Base-by-base conservation (phyloP, 2,888 invertebrate genomes). In the Orchestes rusci region DNA sequence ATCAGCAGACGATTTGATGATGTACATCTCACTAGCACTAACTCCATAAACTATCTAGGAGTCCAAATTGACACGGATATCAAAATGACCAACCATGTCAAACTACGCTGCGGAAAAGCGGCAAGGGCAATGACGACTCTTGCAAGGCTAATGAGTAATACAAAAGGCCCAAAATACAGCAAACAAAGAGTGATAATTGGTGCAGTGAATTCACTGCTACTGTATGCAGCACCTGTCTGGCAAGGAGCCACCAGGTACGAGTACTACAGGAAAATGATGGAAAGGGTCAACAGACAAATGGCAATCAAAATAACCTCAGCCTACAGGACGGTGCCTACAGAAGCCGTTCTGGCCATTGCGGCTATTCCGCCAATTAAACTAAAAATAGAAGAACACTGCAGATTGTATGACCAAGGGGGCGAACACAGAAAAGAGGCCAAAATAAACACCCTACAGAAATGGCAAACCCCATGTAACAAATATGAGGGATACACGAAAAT, bases 211-310 rank as follows among this genome's bases (percentile, higher is more conserved):
- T 37, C 37, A 29, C 8, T 12, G 5, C 7, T 23, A 5, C 12
- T 37, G 23, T 37, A 37, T 16, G 37, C 37, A 13, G 37, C 37
- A 7, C 37, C 37, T 27, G 13, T 12, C 4, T 34, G 35, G 28
- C 12, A 17, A 13, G 15, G 28, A 13, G 29, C 32, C 16, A 16
- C 39, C n/a, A 1, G 43, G 13, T 30, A 10, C 12, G 12, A 30
- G 13, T 5, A 30, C 7, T 30, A 30, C 12, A 12, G 8, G 12
- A 30, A 12, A 5, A 30, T 30, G 30, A 5, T 30, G 7, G 12
- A 5, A 30, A 30, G 30, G 8, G 30, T 30, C 4, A 30, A 16
- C 12, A 30, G 30, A 30, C 7, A 12, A 5, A 8, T 30, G 17
- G 15, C 33, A 8, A 13, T 33, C 2, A 7, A 4, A 12, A 12